Evolutionary conservation across 2,113 vertebrate species (phyloP).

Genomic region (Cricetomys ansorgei): DNA sequence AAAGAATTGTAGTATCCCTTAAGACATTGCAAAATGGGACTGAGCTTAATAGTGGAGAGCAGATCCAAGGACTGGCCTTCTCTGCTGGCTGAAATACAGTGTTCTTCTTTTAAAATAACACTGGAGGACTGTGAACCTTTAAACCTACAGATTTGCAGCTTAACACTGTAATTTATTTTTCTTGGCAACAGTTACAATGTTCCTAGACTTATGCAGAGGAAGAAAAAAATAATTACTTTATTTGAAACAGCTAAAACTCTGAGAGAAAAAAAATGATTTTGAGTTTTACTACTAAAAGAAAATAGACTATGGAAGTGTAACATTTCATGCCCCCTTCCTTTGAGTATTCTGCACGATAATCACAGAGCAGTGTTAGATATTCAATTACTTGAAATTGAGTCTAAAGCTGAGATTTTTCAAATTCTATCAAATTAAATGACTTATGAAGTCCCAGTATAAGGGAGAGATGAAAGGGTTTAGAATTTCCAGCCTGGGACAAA

Average conservation of each 20-base stretch:
- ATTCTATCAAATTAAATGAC: constrained; percentile 13
- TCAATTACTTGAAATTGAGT: constrained; percentile 49
- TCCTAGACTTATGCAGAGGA: constrained; percentile 64
- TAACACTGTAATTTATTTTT: constrained; percentile 78
- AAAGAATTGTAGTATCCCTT: constrained; percentile 51
- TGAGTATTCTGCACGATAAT: constrained; percentile 56
- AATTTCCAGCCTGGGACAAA: neutral
- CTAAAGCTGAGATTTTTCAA: neutral
- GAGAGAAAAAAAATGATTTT: constrained; percentile 51
- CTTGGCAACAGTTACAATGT: constrained; percentile 49
- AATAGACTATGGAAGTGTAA: constrained; percentile 41
- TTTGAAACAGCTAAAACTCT: constrained; percentile 62
- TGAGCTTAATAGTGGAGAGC: constrained; percentile 31
- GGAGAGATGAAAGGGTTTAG: neutral
- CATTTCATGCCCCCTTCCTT: neutral
- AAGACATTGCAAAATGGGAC: constrained; percentile 43
- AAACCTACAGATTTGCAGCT: constrained; percentile 67
- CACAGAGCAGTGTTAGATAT: constrained; percentile 35
- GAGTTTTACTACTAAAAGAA: constrained; percentile 54
- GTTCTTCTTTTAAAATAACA: constrained; percentile 74
- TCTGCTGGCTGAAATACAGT: constrained; percentile 50
- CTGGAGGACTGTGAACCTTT: constrained; percentile 63
- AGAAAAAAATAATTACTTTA: constrained; percentile 62
- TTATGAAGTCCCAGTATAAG: neutral
- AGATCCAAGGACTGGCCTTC: constrained; percentile 5